These are phyloP conservation scores for Lagopus leucura DNA, from an alignment of 2,113 vertebrate species.

Conservation along the genomic window DNA sequence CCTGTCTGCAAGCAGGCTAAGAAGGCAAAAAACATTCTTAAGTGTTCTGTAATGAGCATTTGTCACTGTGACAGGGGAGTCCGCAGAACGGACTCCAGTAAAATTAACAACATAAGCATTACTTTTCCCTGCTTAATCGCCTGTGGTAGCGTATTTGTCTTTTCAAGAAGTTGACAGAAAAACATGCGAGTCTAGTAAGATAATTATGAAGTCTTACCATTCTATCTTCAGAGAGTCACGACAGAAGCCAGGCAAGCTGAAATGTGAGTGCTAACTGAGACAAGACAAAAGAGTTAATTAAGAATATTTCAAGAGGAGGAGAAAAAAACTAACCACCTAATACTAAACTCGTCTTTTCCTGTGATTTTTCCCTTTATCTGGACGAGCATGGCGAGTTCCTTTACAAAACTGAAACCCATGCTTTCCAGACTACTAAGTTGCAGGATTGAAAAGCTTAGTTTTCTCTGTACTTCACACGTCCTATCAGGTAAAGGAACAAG, in stretches of 20 bases:
- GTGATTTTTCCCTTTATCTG: neutral
- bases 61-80: accelerated
- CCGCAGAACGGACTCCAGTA: neutral
- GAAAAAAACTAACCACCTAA: neutral
- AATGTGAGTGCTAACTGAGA: neutral
- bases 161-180: neutral
- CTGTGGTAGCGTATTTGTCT: neutral
- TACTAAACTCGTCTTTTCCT: neutral
- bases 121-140: neutral
- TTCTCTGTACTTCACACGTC: neutral
- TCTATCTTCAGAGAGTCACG: neutral
- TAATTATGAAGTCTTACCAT: neutral
- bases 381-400: neutral
- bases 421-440: neutral
- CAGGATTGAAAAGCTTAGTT: neutral
- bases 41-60: neutral
- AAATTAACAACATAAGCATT: neutral
- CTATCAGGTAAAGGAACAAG: neutral
- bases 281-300: neutral
- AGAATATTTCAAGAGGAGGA: neutral
- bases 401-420: neutral
- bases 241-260: neutral
- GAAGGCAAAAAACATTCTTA: neutral
- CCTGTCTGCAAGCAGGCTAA: neutral
- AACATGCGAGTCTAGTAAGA: neutral